Percentiles rank a stretch among this genome's conserved stretches.
Evolutionary conservation across 1,140 invertebrate genomes (phyloP).

Genomic region (Dendrolimus kikuchii): DNA sequence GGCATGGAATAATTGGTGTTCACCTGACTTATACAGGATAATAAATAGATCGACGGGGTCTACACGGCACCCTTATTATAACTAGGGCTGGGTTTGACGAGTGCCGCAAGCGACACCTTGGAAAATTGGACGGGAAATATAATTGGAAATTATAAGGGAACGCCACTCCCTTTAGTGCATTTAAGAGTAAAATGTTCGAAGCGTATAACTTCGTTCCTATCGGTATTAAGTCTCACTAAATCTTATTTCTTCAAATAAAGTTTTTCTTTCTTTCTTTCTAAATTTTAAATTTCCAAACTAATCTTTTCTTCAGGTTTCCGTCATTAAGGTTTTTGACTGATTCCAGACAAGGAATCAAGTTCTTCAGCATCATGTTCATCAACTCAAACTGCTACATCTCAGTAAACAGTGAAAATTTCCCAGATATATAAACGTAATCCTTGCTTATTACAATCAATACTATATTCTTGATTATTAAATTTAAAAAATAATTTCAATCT

Average conservation of each 20-base stretch:
- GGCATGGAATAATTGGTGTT: slow-evolving; percentile 19
- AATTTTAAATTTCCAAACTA: no score
- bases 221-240: slow-evolving; percentile 4
- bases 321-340: no score
- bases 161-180: slow-evolving; percentile 57
- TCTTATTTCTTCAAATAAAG: slow-evolving; percentile 4
- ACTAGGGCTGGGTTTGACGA: slow-evolving; percentile 66
- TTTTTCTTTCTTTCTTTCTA: no score
- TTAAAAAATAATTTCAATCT: no score
- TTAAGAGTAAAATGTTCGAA: slow-evolving; percentile 23
- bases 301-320: no score
- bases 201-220: slow-evolving; percentile 25
- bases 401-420: no score
- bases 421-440: no score
- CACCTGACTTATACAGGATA: slow-evolving; percentile 29
- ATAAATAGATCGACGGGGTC: slow-evolving; percentile 21
- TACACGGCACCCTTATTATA: slow-evolving; percentile 20
- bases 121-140: slow-evolving; percentile 71
- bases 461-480: no score
- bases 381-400: no score
- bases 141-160: slow-evolving; percentile 70
- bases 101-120: slow-evolving; percentile 64
- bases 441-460: no score
- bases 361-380: no score
- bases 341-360: no score